Evolutionary conservation across 1,140 invertebrate species (phyloP), one percentile per base, ranked within the genome.

Genomic region (Zaprionus africanus): DNA sequence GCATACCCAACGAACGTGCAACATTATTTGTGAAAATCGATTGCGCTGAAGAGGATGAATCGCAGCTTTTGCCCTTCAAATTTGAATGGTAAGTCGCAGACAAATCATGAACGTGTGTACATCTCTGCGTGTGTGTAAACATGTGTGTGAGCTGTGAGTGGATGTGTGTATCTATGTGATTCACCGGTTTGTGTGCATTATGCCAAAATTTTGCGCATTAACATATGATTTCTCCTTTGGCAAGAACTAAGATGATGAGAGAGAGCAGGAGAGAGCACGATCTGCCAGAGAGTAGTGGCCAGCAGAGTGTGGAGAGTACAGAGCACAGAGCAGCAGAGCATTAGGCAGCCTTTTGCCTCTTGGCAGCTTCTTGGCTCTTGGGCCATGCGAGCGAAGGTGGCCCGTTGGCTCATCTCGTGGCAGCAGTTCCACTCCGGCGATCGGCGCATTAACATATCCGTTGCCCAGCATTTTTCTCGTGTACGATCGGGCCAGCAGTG

Each of bases 11-110:
- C 62, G 91, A 92, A 64, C 80, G 91, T 22, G 91, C 91, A 17
- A 92, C 90, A 19, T 92, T 92, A 57, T 92, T 92, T 65, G 91
- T 92, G 53, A 92, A 92, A 76, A 92, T 92, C 71, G 91, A 92
- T 71, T 91, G 91, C 77, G 78, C 81, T 51, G 88, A 92, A 62
- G 72, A 90, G 49, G 91, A 92, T 34, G 87, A 85, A 57, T 54
- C 79, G 26, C 83, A 91, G 34, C 49, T 91, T 60, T 58, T 92
- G 79, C 91, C 91, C 72, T 87, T 92, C 78, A 87, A 91, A 84
- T 92, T 92, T 66, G 87, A 92, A 57, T 92, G 91, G 91, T 92
- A 92, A 92, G 91, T 84, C 85, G 60, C 19, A 67, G 5, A 51
- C 9, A 31, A 56, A 36, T 34, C 24, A 64, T 70, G 9, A 34